Base-by-base conservation (phyloP, 2,113 vertebrate genomes). In the Epinephelus lanceolatus region DNA sequence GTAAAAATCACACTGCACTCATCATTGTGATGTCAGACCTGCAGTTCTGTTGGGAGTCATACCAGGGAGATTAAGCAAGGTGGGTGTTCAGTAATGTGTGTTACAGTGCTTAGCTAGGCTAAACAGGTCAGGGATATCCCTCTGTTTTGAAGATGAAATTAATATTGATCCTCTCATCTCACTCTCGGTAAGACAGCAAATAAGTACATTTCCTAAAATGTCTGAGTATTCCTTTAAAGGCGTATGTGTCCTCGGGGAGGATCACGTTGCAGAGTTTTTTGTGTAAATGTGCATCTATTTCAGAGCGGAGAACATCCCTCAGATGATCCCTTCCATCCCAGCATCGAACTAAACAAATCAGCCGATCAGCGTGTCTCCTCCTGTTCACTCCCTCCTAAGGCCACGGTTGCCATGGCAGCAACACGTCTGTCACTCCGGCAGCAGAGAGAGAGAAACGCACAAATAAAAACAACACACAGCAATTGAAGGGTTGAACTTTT, bases 401-500 rank as follows among this genome's bases (percentile, higher is more conserved):
- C 74, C 62, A 55, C 63, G 1, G 91, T 93, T 90, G 66, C 87
- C 89, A 92, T 90, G 81, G 87, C 78, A 91, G 78, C 89, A 80
- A 89, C 88, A 93, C 80, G 85, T 84, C 90, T 86, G 61, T 88
- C 85, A 80, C 66, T 71, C 57, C 45, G 15, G 61, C 71, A 65
- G 75, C 56, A 52, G 53, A 8, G 25, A 55, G 25, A 55, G 73
- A 83, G 27, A 84, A 72, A 74, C 17, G 1, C 45, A 65, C 53
- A 78, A 71, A 77, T 75, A 85, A 83, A 89, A 88, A 52, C 5
- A 82, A 77, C 75, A 71, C 78, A 52, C 25, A 13, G 59, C 59
- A 80, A 90, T 78, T 57, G 61, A 78, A 78, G 37, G 56, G 40
- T 81, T 88, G 76, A 90, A 90, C 75, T 81, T 84, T 82, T 80